Conservation (phyloP, 2,888 invertebrate species). For the Buathra laborator region DNA sequence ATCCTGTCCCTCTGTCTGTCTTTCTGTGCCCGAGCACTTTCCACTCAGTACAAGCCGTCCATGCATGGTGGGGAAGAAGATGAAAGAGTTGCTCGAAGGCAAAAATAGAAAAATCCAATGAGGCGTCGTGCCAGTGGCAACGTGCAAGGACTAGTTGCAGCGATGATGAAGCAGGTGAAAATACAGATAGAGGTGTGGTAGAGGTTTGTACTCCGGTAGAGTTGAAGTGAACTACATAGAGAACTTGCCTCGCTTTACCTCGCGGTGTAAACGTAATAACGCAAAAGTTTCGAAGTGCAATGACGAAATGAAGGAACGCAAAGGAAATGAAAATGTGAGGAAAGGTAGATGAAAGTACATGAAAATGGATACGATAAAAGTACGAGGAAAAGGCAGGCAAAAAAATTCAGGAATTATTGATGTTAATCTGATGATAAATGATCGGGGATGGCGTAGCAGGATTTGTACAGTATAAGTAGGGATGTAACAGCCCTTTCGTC, state of each 20-base stretch:
- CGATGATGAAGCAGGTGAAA: conserved; percentile 53
- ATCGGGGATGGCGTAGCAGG: conserved; percentile 35
- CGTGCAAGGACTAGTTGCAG: conserved; percentile 15
- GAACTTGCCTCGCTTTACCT: conserved; percentile 22
- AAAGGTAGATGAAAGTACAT: conserved; percentile 41
- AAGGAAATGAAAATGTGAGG: conserved; percentile 45
- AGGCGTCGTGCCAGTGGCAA: conserved; percentile 42
- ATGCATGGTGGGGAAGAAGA: conserved; percentile 38
- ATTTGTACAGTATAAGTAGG: not conserved
- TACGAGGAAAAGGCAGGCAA: conserved; percentile 33
- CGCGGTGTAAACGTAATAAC: conserved; percentile 48
- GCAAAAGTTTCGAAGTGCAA: conserved; percentile 60
- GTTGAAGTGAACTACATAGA: conserved; percentile 51
- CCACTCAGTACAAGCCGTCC: conserved; percentile 9
- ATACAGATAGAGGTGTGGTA: conserved; percentile 25
- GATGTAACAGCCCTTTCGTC: not conserved
- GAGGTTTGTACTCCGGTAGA: conserved; percentile 7
- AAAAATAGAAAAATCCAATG: conserved; percentile 38
- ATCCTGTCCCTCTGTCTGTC: conserved; percentile 24
- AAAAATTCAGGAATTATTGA: conserved; percentile 61
- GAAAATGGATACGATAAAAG: conserved; percentile 20
- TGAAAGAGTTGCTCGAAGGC: conserved; percentile 55
- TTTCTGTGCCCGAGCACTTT: conserved; percentile 26
- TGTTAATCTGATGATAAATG: conserved; percentile 48
- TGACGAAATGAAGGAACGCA: conserved; percentile 47